Evolutionary conservation across 2,888 invertebrate genomes (phyloP).

Genomic region (Clivina fossor): DNA sequence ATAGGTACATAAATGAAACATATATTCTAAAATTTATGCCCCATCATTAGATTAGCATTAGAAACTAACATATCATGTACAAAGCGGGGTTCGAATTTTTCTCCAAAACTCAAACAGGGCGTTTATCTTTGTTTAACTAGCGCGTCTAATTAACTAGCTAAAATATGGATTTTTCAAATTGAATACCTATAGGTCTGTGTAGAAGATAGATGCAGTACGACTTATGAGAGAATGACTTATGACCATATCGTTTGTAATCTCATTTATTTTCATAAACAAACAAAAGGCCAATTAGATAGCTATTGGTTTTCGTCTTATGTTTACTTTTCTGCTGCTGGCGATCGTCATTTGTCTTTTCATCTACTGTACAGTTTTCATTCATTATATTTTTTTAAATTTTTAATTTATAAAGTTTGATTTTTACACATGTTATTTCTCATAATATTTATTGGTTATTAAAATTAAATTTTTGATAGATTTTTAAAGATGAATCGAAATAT

Average conservation of each 20-base stretch:
- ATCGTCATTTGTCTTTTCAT: background rate
- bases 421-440: no score
- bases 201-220: no score
- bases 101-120: background rate
- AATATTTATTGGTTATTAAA: no score
- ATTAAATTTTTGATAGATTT: no score
- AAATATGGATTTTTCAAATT: constrained; percentile 35
- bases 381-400: background rate
- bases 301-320: no score
- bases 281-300: constrained; percentile 37
- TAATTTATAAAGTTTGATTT: background rate
- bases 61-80: constrained; percentile 32
- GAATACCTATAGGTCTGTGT: no score
- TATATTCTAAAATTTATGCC: constrained; percentile 34
- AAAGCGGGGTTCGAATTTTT: constrained; percentile 13
- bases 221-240: constrained; percentile 25
- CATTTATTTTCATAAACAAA: constrained; percentile 42
- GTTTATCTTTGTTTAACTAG: constrained; percentile 19
- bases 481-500: constrained; percentile 5
- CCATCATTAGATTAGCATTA: constrained; percentile 34
- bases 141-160: constrained; percentile 30
- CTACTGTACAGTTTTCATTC: background rate
- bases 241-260: constrained; percentile 37
- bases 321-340: no score
- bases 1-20: background rate